Evolutionary conservation across 2,797 vertebrate species (phyloP).

Genomic region (Emys orbicularis): DNA sequence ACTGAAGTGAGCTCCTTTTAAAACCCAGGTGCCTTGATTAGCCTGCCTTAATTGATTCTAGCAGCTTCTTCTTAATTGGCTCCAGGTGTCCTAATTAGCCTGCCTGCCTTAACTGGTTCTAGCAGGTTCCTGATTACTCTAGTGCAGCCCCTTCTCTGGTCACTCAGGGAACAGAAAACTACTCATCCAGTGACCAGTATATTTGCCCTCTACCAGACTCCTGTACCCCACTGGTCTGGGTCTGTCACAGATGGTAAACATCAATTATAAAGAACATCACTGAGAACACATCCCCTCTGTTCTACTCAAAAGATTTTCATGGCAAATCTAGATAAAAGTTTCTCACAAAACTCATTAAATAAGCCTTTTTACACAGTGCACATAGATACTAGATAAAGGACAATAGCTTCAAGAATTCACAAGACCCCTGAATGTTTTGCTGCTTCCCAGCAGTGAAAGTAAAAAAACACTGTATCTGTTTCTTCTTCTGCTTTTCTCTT

Average conservation of each 20-base stretch:
- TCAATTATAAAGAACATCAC: background rate
- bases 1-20: no score
- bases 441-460: background rate
- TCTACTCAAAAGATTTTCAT: background rate
- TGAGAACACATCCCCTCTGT: background rate
- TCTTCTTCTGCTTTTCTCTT: background rate
- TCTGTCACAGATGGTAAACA: background rate
- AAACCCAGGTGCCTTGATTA: no score
- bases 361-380: background rate
- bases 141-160: no score
- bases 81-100: no score
- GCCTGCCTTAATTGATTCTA: no score
- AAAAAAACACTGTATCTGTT: background rate
- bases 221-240: no score
- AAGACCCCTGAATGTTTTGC: background rate
- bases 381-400: background rate
- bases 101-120: no score
- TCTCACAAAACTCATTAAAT: background rate
- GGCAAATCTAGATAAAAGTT: background rate
- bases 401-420: background rate
- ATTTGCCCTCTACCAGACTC: no score
- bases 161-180: no score
- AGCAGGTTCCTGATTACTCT: no score
- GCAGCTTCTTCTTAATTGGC: no score
- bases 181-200: no score